phyloP scores from a whole-genome alignment of 2,113 vertebrate species.

The Rhinichthys klamathensis region DNA sequence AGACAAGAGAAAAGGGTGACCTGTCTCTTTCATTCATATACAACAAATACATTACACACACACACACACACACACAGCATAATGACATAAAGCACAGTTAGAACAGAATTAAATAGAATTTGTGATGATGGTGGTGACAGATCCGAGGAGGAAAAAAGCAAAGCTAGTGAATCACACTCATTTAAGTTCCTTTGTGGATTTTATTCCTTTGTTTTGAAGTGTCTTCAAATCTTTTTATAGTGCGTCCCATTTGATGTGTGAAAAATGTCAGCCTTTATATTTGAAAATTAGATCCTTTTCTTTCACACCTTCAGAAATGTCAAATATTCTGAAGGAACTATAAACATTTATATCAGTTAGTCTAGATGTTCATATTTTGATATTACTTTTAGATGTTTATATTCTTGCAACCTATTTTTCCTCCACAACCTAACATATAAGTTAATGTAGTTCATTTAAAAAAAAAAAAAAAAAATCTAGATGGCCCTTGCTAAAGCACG shows the following conservation, averaged over 20 bases:
- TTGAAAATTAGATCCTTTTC: conserved; percentile 11
- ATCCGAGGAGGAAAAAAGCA: background rate
- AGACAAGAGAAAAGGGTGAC: conserved; percentile 67
- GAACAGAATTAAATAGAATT: background rate
- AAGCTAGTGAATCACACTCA: background rate
- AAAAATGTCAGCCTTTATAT: background rate
- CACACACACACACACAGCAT: background rate
- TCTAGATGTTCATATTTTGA: background rate
- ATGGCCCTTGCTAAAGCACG: background rate
- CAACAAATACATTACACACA: background rate
- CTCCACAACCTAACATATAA: background rate
- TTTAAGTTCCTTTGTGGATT: conserved; percentile 21
- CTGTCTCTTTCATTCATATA: background rate
- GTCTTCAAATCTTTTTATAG: background rate
- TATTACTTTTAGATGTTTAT: background rate
- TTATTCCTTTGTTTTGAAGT: background rate
- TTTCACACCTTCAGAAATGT: background rate
- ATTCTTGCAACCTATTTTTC: background rate
- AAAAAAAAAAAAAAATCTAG: background rate
- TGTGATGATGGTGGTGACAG: background rate
- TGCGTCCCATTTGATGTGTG: conserved; percentile 2
- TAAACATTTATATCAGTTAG: background rate
- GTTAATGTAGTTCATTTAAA: background rate
- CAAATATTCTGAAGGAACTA: background rate
- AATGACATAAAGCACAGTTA: background rate